Conservation (phyloP, 2,797 vertebrate species). For the Parambassis ranga region DNA sequence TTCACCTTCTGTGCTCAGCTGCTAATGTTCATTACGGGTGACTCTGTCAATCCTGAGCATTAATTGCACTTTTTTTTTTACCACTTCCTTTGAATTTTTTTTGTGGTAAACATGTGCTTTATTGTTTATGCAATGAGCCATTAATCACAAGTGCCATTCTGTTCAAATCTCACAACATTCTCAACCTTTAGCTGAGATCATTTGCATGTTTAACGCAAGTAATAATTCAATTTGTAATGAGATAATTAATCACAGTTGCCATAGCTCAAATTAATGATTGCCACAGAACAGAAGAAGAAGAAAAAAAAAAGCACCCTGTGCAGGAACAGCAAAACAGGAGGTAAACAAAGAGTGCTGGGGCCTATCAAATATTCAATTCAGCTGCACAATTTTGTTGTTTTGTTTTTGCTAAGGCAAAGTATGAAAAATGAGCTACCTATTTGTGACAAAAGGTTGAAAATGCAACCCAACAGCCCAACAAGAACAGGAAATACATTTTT, state of each 20-base stretch:
- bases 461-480: conserved; percentile 43
- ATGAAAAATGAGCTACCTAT: conserved; percentile 64
- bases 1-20: neutral
- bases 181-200: conserved; percentile 60
- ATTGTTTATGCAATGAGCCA: conserved; percentile 40
- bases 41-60: conserved; percentile 18
- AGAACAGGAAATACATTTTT: conserved; percentile 49
- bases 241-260: conserved; percentile 77
- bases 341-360: conserved; percentile 34
- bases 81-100: conserved; percentile 18
- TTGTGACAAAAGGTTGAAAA: conserved; percentile 54
- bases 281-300: conserved; percentile 51
- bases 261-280: conserved; percentile 68
- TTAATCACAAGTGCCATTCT: conserved; percentile 61
- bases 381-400: conserved; percentile 3
- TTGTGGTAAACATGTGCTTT: conserved; percentile 49
- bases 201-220: conserved; percentile 70
- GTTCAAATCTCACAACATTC: conserved; percentile 57
- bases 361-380: conserved; percentile 50
- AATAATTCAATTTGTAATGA: conserved; percentile 75
- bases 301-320: conserved; percentile 32
- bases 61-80: conserved; percentile 22
- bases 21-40: neutral
- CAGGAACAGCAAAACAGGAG: conserved; percentile 5
- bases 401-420: conserved; percentile 45